These are phyloP conservation scores for Phortica magna DNA, from an alignment of 2,888 invertebrate species.

Conservation along the genomic window DNA sequence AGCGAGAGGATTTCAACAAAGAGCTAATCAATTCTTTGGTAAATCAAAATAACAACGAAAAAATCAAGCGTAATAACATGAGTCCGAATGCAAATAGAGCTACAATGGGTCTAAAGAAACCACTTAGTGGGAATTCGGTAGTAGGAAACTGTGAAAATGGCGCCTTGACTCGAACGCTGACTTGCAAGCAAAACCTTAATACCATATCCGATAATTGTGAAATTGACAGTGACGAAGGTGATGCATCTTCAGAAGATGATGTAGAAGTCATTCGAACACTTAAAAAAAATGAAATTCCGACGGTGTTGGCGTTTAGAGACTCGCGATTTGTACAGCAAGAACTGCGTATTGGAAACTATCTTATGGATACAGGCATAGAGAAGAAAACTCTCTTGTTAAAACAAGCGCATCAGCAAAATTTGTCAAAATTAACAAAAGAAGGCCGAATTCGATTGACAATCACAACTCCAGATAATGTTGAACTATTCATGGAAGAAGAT, in stretches of 20 bases:
- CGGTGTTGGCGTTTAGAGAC: constrained; percentile 75
- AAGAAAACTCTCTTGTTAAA: constrained; percentile 68
- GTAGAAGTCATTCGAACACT: constrained; percentile 58
- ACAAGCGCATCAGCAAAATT: constrained; percentile 56
- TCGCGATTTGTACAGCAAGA: constrained; percentile 78
- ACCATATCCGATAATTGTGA: constrained; percentile 57
- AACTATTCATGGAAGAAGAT: constrained; percentile 71
- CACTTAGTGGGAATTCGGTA: constrained; percentile 15
- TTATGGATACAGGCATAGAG: constrained; percentile 77
- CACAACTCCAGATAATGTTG: constrained; percentile 76
- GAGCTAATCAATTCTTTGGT: constrained; percentile 68
- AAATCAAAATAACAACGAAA: constrained; percentile 55
- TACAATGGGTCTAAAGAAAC: neutral
- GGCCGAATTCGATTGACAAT: constrained; percentile 73
- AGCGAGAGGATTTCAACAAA: constrained; percentile 77
- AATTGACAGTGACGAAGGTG: constrained; percentile 40
- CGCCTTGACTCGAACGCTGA: constrained; percentile 70
- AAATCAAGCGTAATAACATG: constrained; percentile 58
- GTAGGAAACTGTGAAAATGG: neutral
- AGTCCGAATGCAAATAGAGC: constrained; percentile 30
- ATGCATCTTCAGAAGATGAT: constrained; percentile 46
- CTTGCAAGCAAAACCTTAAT: constrained; percentile 74
- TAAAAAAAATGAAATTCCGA: constrained; percentile 77
- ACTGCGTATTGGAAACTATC: constrained; percentile 76
- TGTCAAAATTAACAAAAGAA: constrained; percentile 57